Percentiles rank a stretch among this genome's conserved stretches.
Evolutionary conservation across 2,888 invertebrate genomes (phyloP).

Genomic region (Cheilosia impressa): DNA sequence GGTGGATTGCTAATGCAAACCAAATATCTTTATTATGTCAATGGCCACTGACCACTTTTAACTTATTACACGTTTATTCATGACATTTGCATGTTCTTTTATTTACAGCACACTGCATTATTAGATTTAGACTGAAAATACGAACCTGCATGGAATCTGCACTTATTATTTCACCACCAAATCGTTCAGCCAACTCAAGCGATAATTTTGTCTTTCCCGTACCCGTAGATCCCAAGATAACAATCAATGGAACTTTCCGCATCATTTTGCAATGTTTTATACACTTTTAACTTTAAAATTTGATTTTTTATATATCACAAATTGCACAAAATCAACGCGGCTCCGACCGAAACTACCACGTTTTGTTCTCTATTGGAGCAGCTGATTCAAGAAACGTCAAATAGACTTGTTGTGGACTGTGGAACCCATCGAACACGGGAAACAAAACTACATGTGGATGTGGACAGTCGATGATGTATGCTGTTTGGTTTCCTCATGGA

Average conservation of each 20-base stretch:
- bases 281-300: constrained; percentile 6
- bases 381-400: constrained; percentile 54
- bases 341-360: background rate
- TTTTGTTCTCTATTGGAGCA: constrained; percentile 2
- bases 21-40: background rate
- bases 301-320: constrained; percentile 2
- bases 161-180: constrained; percentile 96
- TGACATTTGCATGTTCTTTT: background rate
- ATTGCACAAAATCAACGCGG: background rate
- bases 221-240: constrained; percentile 98
- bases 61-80: background rate
- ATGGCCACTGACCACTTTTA: background rate
- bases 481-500: no score
- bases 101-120: background rate
- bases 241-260: constrained; percentile 89
- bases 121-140: background rate
- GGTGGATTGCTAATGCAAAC: background rate
- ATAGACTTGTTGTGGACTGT: constrained; percentile 24
- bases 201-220: constrained; percentile 98
- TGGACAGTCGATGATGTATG: no score
- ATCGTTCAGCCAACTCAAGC: constrained; percentile 93
- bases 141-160: constrained; percentile 99
- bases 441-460: background rate
- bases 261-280: constrained; percentile 79
- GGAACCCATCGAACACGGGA: constrained; percentile 10